These are phyloP conservation scores for Vultur gryphus DNA, from an alignment of 2,797 vertebrate species.

Conservation along the genomic window DNA sequence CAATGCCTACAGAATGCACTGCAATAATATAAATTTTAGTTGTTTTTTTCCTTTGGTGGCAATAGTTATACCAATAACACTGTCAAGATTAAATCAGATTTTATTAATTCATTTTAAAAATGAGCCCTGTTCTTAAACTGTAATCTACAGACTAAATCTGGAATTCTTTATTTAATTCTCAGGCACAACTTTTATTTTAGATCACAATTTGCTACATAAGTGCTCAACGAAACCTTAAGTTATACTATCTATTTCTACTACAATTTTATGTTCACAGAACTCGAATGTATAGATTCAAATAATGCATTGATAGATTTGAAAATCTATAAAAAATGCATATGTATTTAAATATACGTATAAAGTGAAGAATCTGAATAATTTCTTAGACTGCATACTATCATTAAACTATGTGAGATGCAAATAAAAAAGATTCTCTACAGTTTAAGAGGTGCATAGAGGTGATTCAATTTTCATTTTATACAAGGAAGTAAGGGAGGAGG, in stretches of 20 bases:
- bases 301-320: neutral
- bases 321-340: neutral
- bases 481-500: neutral
- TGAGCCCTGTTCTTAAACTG: neutral
- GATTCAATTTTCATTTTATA: neutral
- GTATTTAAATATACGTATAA: neutral
- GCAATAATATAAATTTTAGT: neutral
- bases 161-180: neutral
- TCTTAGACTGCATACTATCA: neutral
- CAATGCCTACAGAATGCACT: neutral
- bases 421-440: neutral
- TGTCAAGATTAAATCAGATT: neutral
- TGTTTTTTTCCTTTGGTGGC: rapidly evolving
- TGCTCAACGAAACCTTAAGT: neutral
- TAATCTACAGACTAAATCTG: neutral
- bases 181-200: neutral
- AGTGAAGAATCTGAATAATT: neutral
- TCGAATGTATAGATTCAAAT: neutral
- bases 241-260: neutral
- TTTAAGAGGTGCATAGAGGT: neutral
- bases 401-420: neutral
- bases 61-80: neutral
- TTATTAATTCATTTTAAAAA: neutral
- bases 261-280: neutral
- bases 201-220: neutral